Percentiles rank a stretch among this genome's conserved stretches.
These are phyloP conservation scores for Pyrrhia umbra DNA, from an alignment of 2,888 invertebrate species.

Conservation along the genomic window DNA sequence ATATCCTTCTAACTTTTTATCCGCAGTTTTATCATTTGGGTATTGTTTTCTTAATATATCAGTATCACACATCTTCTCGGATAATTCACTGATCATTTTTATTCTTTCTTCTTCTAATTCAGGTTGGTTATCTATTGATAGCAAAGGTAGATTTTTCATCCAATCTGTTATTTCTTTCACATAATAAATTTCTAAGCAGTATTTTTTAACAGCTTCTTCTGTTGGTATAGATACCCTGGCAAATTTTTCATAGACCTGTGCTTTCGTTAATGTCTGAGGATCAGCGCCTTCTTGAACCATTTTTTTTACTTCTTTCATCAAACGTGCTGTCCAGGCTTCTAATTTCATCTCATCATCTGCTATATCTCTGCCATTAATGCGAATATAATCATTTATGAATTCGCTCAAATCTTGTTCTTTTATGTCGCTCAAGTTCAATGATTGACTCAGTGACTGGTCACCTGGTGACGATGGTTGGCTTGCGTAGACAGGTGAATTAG, in stretches of 20 bases:
- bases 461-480: background rate
- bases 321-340: conserved; percentile 73
- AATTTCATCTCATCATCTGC: conserved; percentile 73
- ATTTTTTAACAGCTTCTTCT: conserved; percentile 65
- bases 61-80: conserved; percentile 69
- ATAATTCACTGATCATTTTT: conserved; percentile 71
- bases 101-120: conserved; percentile 60
- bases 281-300: conserved; percentile 63
- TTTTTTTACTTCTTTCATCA: conserved; percentile 72
- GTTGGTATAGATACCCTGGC: conserved; percentile 62
- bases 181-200: conserved; percentile 70
- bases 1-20: conserved; percentile 66
- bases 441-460: conserved; percentile 28
- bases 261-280: conserved; percentile 57
- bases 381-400: conserved; percentile 74
- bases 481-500: background rate
- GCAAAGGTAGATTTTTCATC: conserved; percentile 76
- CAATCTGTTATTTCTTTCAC: conserved; percentile 78
- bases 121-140: conserved; percentile 57
- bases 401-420: conserved; percentile 68
- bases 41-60: conserved; percentile 51
- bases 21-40: conserved; percentile 51
- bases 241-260: conserved; percentile 67
- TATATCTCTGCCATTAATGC: conserved; percentile 69
- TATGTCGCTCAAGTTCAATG: conserved; percentile 39